Conservation (phyloP, 2,888 invertebrate species). For the Pyrrhia umbra region DNA sequence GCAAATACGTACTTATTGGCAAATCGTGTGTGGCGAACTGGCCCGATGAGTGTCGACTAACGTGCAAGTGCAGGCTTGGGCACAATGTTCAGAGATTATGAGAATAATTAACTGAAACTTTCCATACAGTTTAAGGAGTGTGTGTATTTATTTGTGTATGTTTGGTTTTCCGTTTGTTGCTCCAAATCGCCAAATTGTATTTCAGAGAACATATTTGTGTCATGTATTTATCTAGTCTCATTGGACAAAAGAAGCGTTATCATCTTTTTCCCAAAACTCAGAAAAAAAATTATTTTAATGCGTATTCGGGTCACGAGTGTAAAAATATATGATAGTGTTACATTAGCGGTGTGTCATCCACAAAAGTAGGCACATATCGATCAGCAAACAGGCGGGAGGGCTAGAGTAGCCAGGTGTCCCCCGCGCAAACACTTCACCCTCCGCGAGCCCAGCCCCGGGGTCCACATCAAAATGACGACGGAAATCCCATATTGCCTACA, state of each 20-base stretch:
- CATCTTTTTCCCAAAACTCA: not conserved
- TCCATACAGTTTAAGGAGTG: not conserved
- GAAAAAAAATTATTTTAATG: not conserved
- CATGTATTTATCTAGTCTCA: no score
- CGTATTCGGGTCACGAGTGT: conserved; percentile 22
- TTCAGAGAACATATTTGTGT: no score
- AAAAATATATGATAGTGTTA: conserved; percentile 61
- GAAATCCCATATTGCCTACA: conserved; percentile 89
- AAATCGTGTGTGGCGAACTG: conserved; percentile 50
- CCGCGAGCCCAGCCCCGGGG: conserved; percentile 73
- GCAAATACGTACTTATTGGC: conserved; percentile 59
- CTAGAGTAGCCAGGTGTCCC: conserved; percentile 86
- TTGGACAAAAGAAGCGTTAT: not conserved
- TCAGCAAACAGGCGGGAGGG: conserved; percentile 78
- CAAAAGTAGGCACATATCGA: conserved; percentile 77
- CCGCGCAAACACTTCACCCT: conserved; percentile 80
- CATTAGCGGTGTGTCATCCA: conserved; percentile 64
- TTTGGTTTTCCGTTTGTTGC: no score
- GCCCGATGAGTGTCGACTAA: conserved; percentile 37
- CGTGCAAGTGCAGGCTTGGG: conserved; percentile 24
- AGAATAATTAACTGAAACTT: not conserved
- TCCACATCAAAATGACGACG: conserved; percentile 87
- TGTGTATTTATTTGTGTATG: not conserved
- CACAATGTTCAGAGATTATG: conserved; percentile 1
- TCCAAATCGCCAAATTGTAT: no score